Evolutionary conservation across 2,888 invertebrate species (phyloP).

Genomic region (Drymonia ruficornis): DNA sequence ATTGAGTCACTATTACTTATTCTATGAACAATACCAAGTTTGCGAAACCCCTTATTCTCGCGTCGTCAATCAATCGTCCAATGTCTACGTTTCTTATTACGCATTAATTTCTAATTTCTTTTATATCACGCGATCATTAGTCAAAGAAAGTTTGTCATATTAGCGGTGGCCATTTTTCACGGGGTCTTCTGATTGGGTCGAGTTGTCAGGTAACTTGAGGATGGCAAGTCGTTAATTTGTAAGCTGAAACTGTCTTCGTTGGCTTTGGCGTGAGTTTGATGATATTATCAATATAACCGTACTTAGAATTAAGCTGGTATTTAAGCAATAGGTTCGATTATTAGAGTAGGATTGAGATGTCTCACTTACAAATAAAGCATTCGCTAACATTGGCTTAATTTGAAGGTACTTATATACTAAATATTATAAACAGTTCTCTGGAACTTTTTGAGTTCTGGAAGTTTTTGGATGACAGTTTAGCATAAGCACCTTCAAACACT

Average conservation of each 20-base stretch:
- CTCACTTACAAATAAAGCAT: no score
- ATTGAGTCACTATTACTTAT: no score
- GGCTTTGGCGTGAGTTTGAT: slow-evolving; percentile 22
- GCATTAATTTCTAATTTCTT: slow-evolving; percentile 46
- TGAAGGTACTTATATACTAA: no score
- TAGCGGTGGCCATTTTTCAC: slow-evolving; percentile 64
- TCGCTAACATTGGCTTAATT: no score
- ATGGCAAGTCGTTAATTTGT: slow-evolving; percentile 50
- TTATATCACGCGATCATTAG: slow-evolving; percentile 51
- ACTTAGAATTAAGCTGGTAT: no score
- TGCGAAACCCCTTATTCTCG: slow-evolving; percentile 3
- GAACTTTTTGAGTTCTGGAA: no score
- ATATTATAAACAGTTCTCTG: no score
- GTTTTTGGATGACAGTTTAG: no score
- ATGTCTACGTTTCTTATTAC: slow-evolving; percentile 31
- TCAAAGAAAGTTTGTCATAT: slow-evolving; percentile 55
- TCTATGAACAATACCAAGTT: no score
- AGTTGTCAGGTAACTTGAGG: slow-evolving; percentile 56
- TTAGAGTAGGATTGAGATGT: no score
- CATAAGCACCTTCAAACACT: no score
- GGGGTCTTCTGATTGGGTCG: slow-evolving; percentile 58
- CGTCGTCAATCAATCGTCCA: slow-evolving; percentile 16
- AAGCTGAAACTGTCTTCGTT: slow-evolving; percentile 26
- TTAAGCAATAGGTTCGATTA: no score
- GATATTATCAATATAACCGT: slow-evolving; percentile 18